Evolutionary conservation across 2,797 vertebrate genomes (phyloP), one percentile per base, ranked within the genome.

Genomic region (Myotis myotis): DNA sequence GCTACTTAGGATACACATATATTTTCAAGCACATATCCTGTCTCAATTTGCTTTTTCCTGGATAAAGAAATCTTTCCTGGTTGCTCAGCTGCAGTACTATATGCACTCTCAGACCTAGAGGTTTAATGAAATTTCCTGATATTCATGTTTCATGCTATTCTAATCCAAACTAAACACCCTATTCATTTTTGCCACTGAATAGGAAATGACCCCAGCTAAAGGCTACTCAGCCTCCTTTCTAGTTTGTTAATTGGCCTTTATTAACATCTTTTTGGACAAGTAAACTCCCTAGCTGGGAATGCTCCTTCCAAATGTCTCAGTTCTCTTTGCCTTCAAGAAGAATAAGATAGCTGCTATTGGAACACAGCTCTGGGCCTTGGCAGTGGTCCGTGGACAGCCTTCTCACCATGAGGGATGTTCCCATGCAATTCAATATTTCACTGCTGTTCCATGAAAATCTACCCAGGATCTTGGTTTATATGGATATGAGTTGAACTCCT

Each of bases 111-210:
- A 84, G 87, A 62, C 28, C 57, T 80, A 75, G 33, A 62, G 1
- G 49, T 94, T 70, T 90, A 89, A 94, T 64, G 57, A 84, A 70
- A 87, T 87, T 95, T 84, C 72, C 78, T 74, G 30, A 87, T 87
- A 79, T 17, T 81, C 15, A 6, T 64, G n/a, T 76, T 93, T 90
- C 25, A 51, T 81, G 57, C 0, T 36, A 44, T 23, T 93, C 51
- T 23, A 84, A 30, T 51, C n/a, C 74, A 76, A 91, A 75, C 36
- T n/a, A 84, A 94, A 64, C 1, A 36, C 28, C 1, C 3, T 80
- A 53, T 84, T 84, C 6, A 38, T 79, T 90, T 85, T 88, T 87
- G 62, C 53, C 57, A 51, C 72, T 44, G 72, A 91, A 76, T 91
- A 71, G 60, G n/a, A 94, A 93, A 81, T 66, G 36, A 81, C 49